Percentiles rank a stretch among this genome's conserved stretches.
These are phyloP conservation scores for Sebastes trivittatus DNA, from an alignment of 2,797 vertebrate species.

Conservation along the genomic window DNA sequence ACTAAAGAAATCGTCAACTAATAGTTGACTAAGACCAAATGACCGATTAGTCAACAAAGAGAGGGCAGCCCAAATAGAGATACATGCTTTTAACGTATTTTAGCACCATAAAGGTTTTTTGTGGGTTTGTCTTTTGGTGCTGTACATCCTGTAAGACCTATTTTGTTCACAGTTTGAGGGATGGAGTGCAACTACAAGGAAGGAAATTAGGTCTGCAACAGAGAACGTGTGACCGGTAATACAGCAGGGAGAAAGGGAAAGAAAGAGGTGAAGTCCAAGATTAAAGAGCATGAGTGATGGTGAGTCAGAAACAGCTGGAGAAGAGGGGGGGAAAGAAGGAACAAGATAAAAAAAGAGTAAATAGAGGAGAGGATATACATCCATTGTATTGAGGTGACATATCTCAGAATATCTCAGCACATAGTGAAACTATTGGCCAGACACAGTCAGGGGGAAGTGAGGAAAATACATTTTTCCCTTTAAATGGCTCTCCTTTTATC, in stretches of 20 bases:
- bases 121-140: not conserved
- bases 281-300: constrained; percentile 24
- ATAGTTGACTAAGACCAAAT: too few relatives aligned
- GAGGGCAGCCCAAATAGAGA: too few relatives aligned
- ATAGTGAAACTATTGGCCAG: not conserved
- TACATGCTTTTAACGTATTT: not conserved
- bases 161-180: not conserved
- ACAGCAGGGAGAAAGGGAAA: not conserved
- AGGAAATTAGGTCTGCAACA: not conserved
- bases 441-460: not conserved
- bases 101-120: not conserved
- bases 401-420: not conserved
- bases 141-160: not conserved
- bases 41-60: too few relatives aligned
- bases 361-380: not conserved
- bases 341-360: not conserved
- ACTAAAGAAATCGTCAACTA: too few relatives aligned
- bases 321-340: not conserved
- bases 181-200: not conserved
- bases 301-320: not conserved
- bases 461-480: not conserved
- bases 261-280: not conserved
- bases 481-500: not conserved
- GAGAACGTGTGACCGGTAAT: not conserved
- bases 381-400: not conserved